These are phyloP conservation scores for Osedax fenrisi DNA, from an alignment of 2,888 invertebrate genomes.

Conservation along the genomic window DNA sequence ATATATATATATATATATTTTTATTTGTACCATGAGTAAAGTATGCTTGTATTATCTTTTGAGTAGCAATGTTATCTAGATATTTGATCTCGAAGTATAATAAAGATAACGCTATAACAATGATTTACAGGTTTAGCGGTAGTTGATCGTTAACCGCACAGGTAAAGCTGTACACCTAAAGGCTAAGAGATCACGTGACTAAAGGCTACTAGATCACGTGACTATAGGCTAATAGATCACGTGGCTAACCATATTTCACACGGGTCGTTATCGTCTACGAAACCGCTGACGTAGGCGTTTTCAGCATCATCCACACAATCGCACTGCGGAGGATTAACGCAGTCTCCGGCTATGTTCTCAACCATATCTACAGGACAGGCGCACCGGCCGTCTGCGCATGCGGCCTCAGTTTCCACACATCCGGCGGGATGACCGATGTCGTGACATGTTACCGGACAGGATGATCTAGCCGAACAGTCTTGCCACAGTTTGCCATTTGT, in stretches of 20 bases:
- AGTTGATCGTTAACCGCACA: too few species aligned
- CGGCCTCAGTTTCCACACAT: constrained; percentile 3
- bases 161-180: too few species aligned
- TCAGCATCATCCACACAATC: constrained; percentile 1
- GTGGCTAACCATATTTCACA: constrained; percentile 15
- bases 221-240: too few species aligned
- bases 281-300: constrained; percentile 5
- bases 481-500: not conserved
- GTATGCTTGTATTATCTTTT: too few species aligned
- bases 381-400: not conserved
- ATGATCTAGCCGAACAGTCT: not conserved
- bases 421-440: constrained; percentile 7
- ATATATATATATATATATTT: too few species aligned
- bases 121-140: too few species aligned
- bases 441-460: constrained; percentile 5
- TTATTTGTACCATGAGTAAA: too few species aligned
- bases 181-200: too few species aligned
- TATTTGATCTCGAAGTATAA: too few species aligned
- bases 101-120: too few species aligned
- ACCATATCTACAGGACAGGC: not conserved
- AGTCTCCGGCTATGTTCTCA: not conserved
- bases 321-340: not conserved
- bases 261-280: not conserved
- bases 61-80: too few species aligned
- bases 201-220: too few species aligned